A percentile compares a stretch with the other conserved stretches of the same genome.
These are phyloP conservation scores for Micoletzkya japonica DNA, from an alignment of 2,888 invertebrate species.

Conservation along the genomic window DNA sequence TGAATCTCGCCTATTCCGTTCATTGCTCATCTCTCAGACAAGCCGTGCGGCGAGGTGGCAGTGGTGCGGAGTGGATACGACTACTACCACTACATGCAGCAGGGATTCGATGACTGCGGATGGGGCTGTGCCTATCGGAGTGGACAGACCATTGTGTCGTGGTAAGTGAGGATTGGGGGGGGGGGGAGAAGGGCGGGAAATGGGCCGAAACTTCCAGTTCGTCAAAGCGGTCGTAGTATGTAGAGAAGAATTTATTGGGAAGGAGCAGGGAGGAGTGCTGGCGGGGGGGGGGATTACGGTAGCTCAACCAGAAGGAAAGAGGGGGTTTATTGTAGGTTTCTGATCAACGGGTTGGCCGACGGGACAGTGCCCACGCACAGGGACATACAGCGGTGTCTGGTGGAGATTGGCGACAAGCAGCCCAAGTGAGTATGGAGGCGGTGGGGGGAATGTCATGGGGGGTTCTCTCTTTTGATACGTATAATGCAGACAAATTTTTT, in stretches of 20 bases:
- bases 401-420: constrained; percentile 88
- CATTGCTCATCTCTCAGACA: constrained; percentile 43
- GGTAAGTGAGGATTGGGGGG: background rate
- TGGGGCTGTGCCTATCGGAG: constrained; percentile 99
- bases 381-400: constrained; percentile 89
- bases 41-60: constrained; percentile 54
- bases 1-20: too few relatives aligned
- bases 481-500: too few relatives aligned
- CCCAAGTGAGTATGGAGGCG: constrained; percentile 29
- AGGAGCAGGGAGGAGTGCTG: too few relatives aligned
- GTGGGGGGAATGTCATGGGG: background rate
- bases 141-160: constrained; percentile 79
- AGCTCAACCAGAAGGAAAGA: background rate
- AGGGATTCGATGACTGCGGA: constrained; percentile 73
- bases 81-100: constrained; percentile 96
- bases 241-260: too few relatives aligned
- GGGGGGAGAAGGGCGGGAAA: background rate
- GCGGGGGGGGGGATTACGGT: background rate
- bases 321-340: constrained; percentile 85
- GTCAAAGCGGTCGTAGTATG: background rate
- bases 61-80: constrained; percentile 81
- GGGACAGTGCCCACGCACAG: constrained; percentile 78
- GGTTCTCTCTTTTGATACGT: background rate
- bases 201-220: background rate
- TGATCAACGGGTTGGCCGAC: constrained; percentile 81